Percentiles rank a stretch among this genome's conserved stretches.
Evolutionary conservation across 1,140 invertebrate genomes (phyloP).

Genomic region (Galleria mellonella): DNA sequence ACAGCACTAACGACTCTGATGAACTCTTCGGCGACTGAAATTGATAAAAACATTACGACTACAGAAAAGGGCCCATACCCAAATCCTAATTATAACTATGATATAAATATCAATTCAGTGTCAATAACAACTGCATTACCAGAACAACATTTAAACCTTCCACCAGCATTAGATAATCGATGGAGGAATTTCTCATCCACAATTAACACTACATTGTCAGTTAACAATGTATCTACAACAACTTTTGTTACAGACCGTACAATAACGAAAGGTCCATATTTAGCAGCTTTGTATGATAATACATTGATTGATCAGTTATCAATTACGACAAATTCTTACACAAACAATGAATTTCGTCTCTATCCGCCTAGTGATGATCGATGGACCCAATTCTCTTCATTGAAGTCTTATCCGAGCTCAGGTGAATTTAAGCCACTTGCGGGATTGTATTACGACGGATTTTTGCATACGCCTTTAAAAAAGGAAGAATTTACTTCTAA

Average conservation of each 20-base stretch:
- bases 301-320: conserved; percentile 34
- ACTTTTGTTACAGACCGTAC: neutral
- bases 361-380: conserved; percentile 26
- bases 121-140: conserved; percentile 20
- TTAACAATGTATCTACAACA: neutral
- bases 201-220: neutral
- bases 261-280: conserved; percentile 8
- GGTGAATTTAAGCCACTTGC: conserved; percentile 56
- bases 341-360: conserved; percentile 20
- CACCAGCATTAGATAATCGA: conserved; percentile 23
- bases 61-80: conserved; percentile 21
- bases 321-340: conserved; percentile 46
- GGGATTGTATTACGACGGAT: conserved; percentile 63
- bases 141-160: conserved; percentile 12
- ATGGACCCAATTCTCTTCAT: conserved; percentile 39
- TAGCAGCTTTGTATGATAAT: conserved; percentile 27
- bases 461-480: conserved; percentile 39
- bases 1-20: no score
- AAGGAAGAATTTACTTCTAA: conserved; percentile 27
- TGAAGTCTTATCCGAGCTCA: conserved; percentile 16
- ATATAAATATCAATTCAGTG: conserved; percentile 17
- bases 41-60: conserved; percentile 5
- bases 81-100: conserved; percentile 29
- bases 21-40: neutral
- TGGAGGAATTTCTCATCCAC: conserved; percentile 34